phyloP scores from a whole-genome alignment of 2,888 invertebrate species.

The Petrolisthes manimaculis region DNA sequence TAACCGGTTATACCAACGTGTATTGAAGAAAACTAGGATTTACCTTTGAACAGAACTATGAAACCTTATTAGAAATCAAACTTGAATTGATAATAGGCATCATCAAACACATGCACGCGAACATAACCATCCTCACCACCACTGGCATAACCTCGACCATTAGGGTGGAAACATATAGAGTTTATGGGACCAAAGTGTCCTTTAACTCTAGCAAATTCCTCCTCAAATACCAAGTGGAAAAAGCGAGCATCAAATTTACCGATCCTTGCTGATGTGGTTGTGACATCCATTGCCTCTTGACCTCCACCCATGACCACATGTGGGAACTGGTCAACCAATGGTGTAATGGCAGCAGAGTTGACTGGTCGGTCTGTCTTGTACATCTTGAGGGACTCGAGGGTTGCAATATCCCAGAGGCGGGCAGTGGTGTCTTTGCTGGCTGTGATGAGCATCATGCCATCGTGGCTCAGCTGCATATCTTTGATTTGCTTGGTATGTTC shows the following conservation, averaged over 20 bases:
- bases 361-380: constrained; percentile 98
- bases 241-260: constrained; percentile 97
- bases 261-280: constrained; percentile 90
- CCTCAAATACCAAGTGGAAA: constrained; percentile 95
- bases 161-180: constrained; percentile 97
- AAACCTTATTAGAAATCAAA: constrained; percentile 79
- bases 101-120: constrained; percentile 95
- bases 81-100: constrained; percentile 94
- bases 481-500: constrained; percentile 87
- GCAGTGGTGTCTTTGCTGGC: constrained; percentile 97
- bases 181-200: constrained; percentile 99
- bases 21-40: neutral
- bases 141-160: constrained; percentile 94
- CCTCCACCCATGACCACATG: constrained; percentile 99
- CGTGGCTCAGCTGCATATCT: constrained; percentile 95
- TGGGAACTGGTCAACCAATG: constrained; percentile 79
- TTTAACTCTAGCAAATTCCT: constrained; percentile 97
- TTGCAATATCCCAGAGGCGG: constrained; percentile 91
- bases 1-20: neutral
- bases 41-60: neutral
- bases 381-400: constrained; percentile 88
- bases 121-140: constrained; percentile 99
- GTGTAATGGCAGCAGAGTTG: constrained; percentile 97
- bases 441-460: constrained; percentile 95
- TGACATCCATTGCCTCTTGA: constrained; percentile 99